Evolutionary conservation across 1,140 invertebrate species (phyloP), one percentile per base, ranked within the genome.

Genomic region (Ceratoteleas bidentatus): DNA sequence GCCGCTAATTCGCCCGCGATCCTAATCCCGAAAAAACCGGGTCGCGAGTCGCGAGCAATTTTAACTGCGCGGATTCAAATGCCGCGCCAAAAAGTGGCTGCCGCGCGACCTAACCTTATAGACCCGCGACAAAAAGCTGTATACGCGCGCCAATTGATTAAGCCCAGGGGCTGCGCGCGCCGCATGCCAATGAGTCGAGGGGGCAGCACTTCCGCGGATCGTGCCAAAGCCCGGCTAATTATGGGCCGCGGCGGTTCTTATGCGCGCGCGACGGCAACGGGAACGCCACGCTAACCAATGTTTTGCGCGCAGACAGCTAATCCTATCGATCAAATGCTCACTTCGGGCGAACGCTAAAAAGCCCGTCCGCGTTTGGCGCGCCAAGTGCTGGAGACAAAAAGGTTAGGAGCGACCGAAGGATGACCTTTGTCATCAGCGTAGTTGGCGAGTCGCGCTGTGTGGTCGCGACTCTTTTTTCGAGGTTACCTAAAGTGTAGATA

Each of bases 81-180:
- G 54, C 24, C 45, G 24, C 60, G 52, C 75, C 75, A 78, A 78
- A 78, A 78, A 78, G 56, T 69, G 65, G 9, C 60, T 47, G 38
- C 47, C 33, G 7, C 0, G 36, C 45, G 8, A 2, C n/a, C 40
- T 70, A 65, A 65, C 54, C 54, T 66, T 66, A 52, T 15, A 66
- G 36, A 72, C 66, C 66, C 61, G 10, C 38, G 24, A 15, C 62
- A 77, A 77, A 77, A 77, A 77, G 49, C 49, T 36, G 58, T 50
- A 83, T 60, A 52, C 65, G 52, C 64, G 74, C 64, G 54, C 64
- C 84, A 87, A 88, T 87, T 88, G 87, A 88, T 87, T 85, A 84
- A 85, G 74, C 81, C 72, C 54, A 65, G 58, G 62, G 79, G 81
- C 54, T 78, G 70, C 68, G 33, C 70, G 77, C 60, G 57, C 66